Evolutionary conservation across 2,113 vertebrate genomes (phyloP).

Genomic region (Cephalopterus ornatus): DNA sequence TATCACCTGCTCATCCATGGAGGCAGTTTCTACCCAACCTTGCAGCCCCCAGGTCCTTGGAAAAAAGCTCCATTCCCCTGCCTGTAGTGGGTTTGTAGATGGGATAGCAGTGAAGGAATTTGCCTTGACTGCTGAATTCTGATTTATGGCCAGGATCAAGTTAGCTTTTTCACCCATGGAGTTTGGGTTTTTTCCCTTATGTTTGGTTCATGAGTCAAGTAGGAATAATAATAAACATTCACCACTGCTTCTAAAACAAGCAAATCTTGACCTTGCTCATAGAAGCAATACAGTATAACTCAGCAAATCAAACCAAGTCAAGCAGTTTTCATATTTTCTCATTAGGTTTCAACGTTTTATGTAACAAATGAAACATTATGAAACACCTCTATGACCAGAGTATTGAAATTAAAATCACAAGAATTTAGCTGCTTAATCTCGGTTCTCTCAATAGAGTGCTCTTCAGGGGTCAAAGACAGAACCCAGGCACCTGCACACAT

Average conservation of each 20-base stretch:
- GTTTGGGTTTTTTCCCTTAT: neutral
- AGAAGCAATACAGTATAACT: neutral
- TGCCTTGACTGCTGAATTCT: neutral
- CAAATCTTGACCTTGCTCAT: neutral
- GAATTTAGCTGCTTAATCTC: neutral
- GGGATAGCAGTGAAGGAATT: neutral
- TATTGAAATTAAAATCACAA: neutral
- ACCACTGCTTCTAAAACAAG: neutral
- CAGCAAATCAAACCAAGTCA: neutral
- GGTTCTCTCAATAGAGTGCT: neutral
- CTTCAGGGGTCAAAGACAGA: neutral
- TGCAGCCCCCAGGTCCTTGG: neutral
- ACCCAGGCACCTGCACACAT: neutral
- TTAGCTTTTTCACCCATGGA: rapidly evolving
- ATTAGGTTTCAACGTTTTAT: neutral
- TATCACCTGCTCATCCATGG: neutral
- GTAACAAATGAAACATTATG: neutral
- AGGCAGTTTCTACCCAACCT: neutral
- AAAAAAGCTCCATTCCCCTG: neutral
- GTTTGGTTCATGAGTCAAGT: neutral
- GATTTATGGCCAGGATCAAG: neutral
- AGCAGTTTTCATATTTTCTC: neutral
- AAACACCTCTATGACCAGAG: neutral
- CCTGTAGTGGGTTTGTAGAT: neutral
- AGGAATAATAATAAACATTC: neutral